Percentiles rank a stretch among this genome's conserved stretches.
These are phyloP conservation scores for Ahaetulla prasina DNA, from an alignment of 2,113 vertebrate genomes.

Conservation along the genomic window DNA sequence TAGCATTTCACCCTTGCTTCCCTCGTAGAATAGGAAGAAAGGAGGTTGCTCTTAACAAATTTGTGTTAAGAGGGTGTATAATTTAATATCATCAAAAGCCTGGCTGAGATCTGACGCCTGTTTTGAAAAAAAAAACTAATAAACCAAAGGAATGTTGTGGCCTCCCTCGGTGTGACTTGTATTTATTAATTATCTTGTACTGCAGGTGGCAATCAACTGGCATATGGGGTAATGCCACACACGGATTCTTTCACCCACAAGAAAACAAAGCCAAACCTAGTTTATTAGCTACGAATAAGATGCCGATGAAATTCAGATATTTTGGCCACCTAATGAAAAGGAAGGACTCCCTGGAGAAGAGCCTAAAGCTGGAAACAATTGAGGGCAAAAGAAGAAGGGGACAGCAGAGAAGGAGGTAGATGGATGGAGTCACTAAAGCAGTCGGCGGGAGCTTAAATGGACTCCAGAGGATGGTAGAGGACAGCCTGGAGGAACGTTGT, in stretches of 20 bases:
- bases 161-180: not conserved
- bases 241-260: rapidly evolving
- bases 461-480: no score
- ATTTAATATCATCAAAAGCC: slow-evolving; percentile 43
- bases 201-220: not conserved
- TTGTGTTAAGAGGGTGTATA: slow-evolving; percentile 53
- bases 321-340: no score
- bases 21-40: slow-evolving; percentile 27
- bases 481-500: no score
- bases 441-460: no score
- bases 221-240: not conserved
- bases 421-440: no score
- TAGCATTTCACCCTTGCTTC: not conserved
- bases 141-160: slow-evolving; percentile 34
- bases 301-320: no score
- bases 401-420: no score
- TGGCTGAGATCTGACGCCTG: slow-evolving; percentile 44
- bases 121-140: slow-evolving; percentile 38
- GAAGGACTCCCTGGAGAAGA: no score
- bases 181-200: not conserved
- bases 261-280: not conserved
- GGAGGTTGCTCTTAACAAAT: slow-evolving; percentile 44
- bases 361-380: no score
- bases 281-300: not conserved
- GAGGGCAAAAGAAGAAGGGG: no score